Evolutionary conservation across 2,113 vertebrate genomes (phyloP).

Genomic region (Eclectus roratus): DNA sequence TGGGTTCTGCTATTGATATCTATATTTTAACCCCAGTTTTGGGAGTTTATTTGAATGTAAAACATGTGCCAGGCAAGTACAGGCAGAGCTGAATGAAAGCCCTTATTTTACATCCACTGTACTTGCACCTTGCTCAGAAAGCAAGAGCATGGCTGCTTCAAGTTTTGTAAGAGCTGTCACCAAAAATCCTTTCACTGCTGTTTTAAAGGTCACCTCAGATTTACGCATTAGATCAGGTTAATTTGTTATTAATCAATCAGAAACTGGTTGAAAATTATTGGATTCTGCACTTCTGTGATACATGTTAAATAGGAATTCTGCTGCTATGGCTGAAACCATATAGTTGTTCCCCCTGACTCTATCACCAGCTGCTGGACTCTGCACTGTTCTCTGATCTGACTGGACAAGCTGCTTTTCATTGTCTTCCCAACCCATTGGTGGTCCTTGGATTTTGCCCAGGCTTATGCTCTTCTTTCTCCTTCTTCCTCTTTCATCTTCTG

Average conservation of each 20-base stretch:
- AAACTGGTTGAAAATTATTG: not conserved
- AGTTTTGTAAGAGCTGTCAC: not conserved
- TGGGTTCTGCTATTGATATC: not conserved
- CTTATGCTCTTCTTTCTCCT: not conserved
- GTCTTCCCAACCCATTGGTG: not conserved
- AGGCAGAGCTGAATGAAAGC: not conserved
- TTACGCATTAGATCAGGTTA: not conserved
- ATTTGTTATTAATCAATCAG: not conserved
- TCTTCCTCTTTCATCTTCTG: not conserved
- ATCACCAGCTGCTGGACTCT: not conserved
- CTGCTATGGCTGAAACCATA: not conserved
- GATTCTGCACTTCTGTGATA: not conserved
- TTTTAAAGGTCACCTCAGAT: not conserved
- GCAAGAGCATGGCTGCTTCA: not conserved
- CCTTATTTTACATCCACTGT: not conserved
- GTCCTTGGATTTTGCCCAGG: not conserved
- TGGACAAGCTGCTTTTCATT: not conserved
- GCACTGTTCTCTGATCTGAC: not conserved
- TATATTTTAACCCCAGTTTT: not conserved
- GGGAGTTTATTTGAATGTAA: not conserved
- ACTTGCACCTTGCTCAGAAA: not conserved
- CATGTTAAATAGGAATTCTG: not conserved
- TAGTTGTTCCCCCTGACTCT: not conserved
- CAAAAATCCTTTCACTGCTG: not conserved
- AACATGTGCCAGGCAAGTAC: not conserved